phyloP scores from a whole-genome alignment of 2,888 invertebrate species.

The Baronia brevicornis region DNA sequence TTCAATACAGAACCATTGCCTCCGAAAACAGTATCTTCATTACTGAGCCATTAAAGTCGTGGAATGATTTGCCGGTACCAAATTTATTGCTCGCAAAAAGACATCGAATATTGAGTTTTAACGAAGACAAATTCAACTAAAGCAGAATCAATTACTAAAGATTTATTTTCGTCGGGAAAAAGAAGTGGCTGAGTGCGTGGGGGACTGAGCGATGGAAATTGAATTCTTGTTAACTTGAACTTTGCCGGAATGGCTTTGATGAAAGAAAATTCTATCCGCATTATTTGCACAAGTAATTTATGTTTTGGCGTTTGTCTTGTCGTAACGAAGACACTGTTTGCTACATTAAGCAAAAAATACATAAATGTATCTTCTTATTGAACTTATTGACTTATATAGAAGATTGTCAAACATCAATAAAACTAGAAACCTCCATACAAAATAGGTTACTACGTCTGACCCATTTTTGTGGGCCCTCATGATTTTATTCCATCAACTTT shows the following conservation, averaged over 20 bases:
- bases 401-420: no score
- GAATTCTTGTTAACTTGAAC: slow-evolving; percentile 53
- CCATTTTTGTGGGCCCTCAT: no score
- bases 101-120: slow-evolving; percentile 71
- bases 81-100: slow-evolving; percentile 73
- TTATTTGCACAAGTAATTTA: slow-evolving; percentile 10
- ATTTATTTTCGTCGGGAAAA: slow-evolving; percentile 67
- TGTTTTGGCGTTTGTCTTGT: slow-evolving; percentile 5
- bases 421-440: no score
- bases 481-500: no score
- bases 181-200: slow-evolving; percentile 59
- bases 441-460: no score
- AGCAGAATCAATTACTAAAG: slow-evolving; percentile 71
- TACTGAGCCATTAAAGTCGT: no score
- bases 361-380: no score
- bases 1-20: no score
- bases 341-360: background rate
- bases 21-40: no score
- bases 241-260: slow-evolving; percentile 9
- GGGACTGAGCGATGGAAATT: slow-evolving; percentile 65
- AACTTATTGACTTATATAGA: no score
- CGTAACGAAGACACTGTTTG: slow-evolving; percentile 1
- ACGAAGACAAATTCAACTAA: slow-evolving; percentile 74
- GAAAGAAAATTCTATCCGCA: slow-evolving; percentile 8
- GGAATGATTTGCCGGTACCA: slow-evolving; percentile 31